Base-by-base conservation (phyloP, 2,113 vertebrate species). In the Cynoglossus semilaevis region DNA sequence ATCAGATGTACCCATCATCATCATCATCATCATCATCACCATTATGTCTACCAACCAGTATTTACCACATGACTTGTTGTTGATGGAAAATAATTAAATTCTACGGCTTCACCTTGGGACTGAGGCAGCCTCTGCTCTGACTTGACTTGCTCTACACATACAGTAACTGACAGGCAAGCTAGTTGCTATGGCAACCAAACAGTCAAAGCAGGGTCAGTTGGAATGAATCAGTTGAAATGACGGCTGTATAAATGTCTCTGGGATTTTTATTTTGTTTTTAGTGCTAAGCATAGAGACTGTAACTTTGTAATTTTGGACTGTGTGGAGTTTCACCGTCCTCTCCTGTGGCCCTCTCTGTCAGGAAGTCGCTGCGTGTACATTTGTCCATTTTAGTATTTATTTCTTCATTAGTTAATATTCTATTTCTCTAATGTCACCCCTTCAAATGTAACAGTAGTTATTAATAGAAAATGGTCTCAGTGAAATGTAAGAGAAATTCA, bases 171-270 rank as follows among this genome's bases (percentile, higher is more conserved):
- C 38, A 58, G 43, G 36, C 37, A 1, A 70, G 40, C 17, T 22
- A 50, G 78, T 86, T 81, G 29, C 80, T 75, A 81, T 81, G 38
- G 65, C 71, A 74, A 86, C 84, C 51, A 51, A 73, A 64, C 77
- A 68, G 77, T 64, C 55, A 59, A 63, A 65, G 72, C 56, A 48
- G 57, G 63, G 53, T 70, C 80, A 63, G 8, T 48, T 51, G 29
- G 36, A 58, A 58, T 59, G 61, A 74, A 70, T 75, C 41, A 46
- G 63, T 76, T 52, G 16, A 66, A 74, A 74, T 61, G 65, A 66
- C 65, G 63, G 53, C 50, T 49, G 37, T 59, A 54, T 51, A 52
- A 43, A 52, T 45, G 47, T 60, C 1, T 18, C 14, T 52, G 42
- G 19, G 22, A 29, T 29, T 29, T 4, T 29, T 29, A 37, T 47